Percentiles rank a stretch among this genome's conserved stretches.
These are phyloP conservation scores for Ptyas mucosa DNA, from an alignment of 2,113 vertebrate genomes.

Conservation along the genomic window DNA sequence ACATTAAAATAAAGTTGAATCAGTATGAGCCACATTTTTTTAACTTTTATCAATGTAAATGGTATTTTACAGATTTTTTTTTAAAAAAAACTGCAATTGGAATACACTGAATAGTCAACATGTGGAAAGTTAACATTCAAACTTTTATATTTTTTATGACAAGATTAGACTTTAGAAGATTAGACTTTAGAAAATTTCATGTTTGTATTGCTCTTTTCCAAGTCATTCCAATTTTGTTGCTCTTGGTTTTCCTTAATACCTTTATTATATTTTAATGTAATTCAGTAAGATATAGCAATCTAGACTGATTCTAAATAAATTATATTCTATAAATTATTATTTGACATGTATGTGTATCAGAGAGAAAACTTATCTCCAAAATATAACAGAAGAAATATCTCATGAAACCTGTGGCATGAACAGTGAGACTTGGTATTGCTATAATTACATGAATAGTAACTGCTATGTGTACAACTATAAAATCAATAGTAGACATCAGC, in stretches of 20 bases:
- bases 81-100: background rate
- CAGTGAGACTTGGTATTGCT: background rate
- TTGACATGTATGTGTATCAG: background rate
- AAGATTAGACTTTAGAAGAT: background rate
- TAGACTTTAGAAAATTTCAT: background rate
- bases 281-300: background rate
- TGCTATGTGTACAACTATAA: background rate
- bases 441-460: background rate
- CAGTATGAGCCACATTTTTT: background rate
- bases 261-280: background rate
- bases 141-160: background rate
- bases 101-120: background rate
- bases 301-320: background rate
- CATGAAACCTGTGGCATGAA: background rate
- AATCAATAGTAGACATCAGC: background rate
- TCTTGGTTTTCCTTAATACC: background rate
- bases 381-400: background rate
- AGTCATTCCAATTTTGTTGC: background rate
- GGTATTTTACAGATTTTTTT: background rate
- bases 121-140: background rate
- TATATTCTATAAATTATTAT: background rate
- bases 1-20: background rate
- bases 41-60: background rate
- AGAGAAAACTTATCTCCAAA: background rate
- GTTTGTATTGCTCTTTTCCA: background rate